These are phyloP conservation scores for Papilio polytes DNA, from an alignment of 1,140 invertebrate genomes.

Conservation along the genomic window DNA sequence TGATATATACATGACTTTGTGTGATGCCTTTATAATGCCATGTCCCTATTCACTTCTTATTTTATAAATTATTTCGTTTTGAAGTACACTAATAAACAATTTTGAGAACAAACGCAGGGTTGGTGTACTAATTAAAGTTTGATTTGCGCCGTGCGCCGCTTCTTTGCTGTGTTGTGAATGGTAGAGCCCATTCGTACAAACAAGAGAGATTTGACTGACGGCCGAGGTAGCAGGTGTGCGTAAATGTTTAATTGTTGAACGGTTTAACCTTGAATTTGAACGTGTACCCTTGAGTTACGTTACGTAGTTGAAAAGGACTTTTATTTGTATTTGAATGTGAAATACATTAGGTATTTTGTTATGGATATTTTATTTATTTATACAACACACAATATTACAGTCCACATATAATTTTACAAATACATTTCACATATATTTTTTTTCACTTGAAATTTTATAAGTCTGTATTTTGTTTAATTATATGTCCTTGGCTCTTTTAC, in stretches of 20 bases:
- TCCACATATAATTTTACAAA: too few relatives aligned
- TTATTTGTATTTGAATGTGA: neutral
- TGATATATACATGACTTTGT: too few relatives aligned
- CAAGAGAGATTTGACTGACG: slow-evolving; percentile 9
- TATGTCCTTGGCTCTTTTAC: too few relatives aligned
- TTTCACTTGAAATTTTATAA: too few relatives aligned
- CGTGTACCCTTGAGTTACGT: slow-evolving; percentile 6
- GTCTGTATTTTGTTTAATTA: too few relatives aligned
- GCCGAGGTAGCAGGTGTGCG: slow-evolving; percentile 26
- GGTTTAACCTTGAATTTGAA: slow-evolving; percentile 19
- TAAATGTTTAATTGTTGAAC: slow-evolving; percentile 33
- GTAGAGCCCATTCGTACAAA: neutral
- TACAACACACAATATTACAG: too few relatives aligned
- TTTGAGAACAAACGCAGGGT: neutral
- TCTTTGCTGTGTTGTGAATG: slow-evolving; percentile 1
- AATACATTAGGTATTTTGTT: too few relatives aligned
- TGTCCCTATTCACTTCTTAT: too few relatives aligned
- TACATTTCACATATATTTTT: too few relatives aligned
- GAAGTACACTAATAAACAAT: slow-evolving; percentile 6
- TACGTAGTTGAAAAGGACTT: neutral
- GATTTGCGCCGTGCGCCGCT: neutral
- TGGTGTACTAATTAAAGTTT: neutral
- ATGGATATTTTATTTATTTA: too few relatives aligned
- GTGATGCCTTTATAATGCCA: too few relatives aligned
- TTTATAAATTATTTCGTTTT: too few relatives aligned